Evolutionary conservation across 1,140 invertebrate genomes (phyloP), one percentile per base, ranked within the genome.

Genomic region (Condylostylus longicornis): DNA sequence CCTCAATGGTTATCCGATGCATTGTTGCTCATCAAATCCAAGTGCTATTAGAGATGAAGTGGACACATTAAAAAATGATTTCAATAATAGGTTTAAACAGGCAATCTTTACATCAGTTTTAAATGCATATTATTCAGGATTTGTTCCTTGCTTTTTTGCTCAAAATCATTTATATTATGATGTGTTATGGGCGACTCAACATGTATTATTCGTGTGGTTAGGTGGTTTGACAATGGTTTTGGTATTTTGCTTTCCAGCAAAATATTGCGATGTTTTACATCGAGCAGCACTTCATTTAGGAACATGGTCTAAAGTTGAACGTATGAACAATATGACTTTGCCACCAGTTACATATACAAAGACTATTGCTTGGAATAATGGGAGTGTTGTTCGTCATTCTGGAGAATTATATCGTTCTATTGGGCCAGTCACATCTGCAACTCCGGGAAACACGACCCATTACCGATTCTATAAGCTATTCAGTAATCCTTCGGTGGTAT

Each of bases 101-200:
- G 78, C 90, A 35, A 64, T 96, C 4, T 95, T 91, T 53, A 86
- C 84, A 50, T 87, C 88, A 2, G 73, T 90, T 28, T 62, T 86
- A 2, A 87, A 82, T 48, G 84, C 88, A 1, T 96, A 95, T 56
- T 90, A 94, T 60, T 77, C 82, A 45, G 82, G 79, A 38, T 82
- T 94, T 55, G 75, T 95, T 17, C 91, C 91, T 0, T 82, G 88
- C 49, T 79, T 79, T 51, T 87, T 91, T 70, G 79, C 81, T 17
- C 76, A 82, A 69, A 76, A 72, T 46, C 75, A 75, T 48, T 61
- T 95, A 17, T 78, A 88, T 50, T 93, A 89, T 57, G 86, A 94
- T 61, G 71, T 79, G 2, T 71, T 73, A 46, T 89, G 82, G 71
- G 79, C 83, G 2, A 71, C 79, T 1, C 80, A 86, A 48, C 82